Evolutionary conservation across 2,797 vertebrate genomes (phyloP).

Genomic region (Rhynchonycteris naso): DNA sequence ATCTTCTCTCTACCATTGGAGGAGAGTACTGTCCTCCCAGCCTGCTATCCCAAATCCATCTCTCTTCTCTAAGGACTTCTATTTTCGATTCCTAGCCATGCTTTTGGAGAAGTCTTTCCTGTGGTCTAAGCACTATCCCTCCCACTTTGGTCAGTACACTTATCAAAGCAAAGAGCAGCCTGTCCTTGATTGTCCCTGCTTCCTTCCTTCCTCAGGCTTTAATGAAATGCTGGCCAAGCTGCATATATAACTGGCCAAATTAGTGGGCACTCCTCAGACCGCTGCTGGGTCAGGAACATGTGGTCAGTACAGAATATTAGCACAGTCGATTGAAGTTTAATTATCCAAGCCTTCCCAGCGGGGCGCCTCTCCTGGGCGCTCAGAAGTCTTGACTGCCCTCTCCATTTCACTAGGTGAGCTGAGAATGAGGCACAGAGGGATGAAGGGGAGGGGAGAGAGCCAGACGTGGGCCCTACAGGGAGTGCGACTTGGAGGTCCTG

Average conservation of each 20-base stretch:
- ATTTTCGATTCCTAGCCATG: background rate
- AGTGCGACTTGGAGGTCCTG: background rate
- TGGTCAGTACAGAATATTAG: constrained; percentile 71
- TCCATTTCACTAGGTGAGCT: background rate
- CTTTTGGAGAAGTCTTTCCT: constrained; percentile 54
- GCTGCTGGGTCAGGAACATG: constrained; percentile 65
- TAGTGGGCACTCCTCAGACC: constrained; percentile 71
- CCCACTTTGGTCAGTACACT: background rate
- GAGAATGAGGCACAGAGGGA: constrained; percentile 24
- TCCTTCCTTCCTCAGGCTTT: constrained; percentile 16
- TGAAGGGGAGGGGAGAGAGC: background rate
- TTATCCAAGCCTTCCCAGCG: constrained; percentile 60
- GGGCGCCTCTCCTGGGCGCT: constrained; percentile 30
- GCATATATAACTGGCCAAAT: constrained; percentile 67
- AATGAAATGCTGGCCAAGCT: constrained; percentile 73
- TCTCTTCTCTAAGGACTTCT: background rate
- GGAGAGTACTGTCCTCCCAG: background rate
- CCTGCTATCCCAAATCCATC: background rate
- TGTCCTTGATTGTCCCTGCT: background rate
- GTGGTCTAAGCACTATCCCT: constrained; percentile 17
- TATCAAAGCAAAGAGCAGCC: constrained; percentile 12
- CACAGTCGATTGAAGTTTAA: constrained; percentile 69
- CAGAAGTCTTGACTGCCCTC: constrained; percentile 17
- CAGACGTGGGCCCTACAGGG: background rate
- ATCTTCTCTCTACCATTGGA: background rate